Percentiles rank a stretch among this genome's conserved stretches.
These are phyloP conservation scores for Antechinus flavipes DNA, from an alignment of 2,113 vertebrate species.

Conservation along the genomic window DNA sequence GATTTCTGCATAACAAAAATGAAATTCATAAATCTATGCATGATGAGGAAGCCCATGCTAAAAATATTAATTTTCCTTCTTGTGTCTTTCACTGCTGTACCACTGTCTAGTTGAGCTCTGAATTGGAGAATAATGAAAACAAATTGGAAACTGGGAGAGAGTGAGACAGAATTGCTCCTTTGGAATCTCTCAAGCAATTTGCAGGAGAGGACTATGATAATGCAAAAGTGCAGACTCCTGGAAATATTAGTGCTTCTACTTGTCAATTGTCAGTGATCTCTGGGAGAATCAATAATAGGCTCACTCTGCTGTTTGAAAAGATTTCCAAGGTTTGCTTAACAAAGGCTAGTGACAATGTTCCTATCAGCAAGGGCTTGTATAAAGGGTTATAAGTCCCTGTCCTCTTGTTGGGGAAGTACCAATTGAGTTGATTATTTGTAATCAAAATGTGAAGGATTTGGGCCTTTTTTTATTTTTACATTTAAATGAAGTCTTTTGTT, in stretches of 20 bases:
- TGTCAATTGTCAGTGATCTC: not conserved
- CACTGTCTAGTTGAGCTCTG: not conserved
- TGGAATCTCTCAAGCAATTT: slow-evolving; percentile 20
- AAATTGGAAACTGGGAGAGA: slow-evolving; percentile 52
- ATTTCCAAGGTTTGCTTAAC: not conserved
- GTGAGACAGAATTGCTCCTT: not conserved
- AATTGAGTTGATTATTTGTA: not conserved
- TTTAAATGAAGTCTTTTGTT: not conserved
- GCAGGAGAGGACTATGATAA: slow-evolving; percentile 24
- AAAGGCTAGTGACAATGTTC: not conserved
- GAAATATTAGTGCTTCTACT: not conserved
- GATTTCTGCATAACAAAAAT: slow-evolving; percentile 78
- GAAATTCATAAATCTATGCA: slow-evolving; percentile 82
- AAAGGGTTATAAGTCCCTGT: not conserved
- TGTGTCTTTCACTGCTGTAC: not conserved
- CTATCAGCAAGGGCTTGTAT: not conserved
- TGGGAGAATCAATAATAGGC: slow-evolving; percentile 4
- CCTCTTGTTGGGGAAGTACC: not conserved
- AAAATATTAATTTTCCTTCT: slow-evolving; percentile 63
- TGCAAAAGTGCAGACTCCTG: slow-evolving; percentile 44
- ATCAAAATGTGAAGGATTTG: not conserved
- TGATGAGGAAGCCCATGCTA: slow-evolving; percentile 66
- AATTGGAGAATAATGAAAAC: slow-evolving; percentile 58
- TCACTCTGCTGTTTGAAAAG: not conserved
- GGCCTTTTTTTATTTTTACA: not conserved